These are phyloP conservation scores for Agelas oroides DNA, from an alignment of 37 sponge, comb jelly and placozoan genomes.

Conservation along the genomic window DNA sequence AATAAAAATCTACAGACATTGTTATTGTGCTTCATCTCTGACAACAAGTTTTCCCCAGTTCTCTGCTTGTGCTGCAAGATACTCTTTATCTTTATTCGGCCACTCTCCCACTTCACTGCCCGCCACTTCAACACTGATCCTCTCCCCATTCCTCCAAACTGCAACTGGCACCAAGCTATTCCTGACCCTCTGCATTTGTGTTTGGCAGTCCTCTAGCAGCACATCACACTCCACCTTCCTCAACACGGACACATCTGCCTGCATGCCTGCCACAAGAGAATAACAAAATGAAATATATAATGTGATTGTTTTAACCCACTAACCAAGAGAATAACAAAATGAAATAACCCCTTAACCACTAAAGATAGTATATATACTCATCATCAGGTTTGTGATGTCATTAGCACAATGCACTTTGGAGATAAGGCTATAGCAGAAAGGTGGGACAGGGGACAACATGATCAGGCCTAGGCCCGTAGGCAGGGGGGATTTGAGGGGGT, in stretches of 20 bases:
- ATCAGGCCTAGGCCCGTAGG: no score
- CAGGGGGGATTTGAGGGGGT: no score
- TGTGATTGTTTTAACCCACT: no score
- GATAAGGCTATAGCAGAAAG: no score
- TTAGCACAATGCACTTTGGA: no score
- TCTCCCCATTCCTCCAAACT: constrained; percentile 47
- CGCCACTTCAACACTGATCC: not conserved
- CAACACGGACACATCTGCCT: constrained; percentile 62
- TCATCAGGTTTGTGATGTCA: no score
- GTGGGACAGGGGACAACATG: no score
- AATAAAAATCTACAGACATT: no score
- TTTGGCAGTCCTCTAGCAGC: constrained; percentile 50
- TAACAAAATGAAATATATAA: no score
- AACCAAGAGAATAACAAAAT: no score
- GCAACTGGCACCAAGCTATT: constrained; percentile 34
- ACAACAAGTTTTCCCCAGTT: not conserved
- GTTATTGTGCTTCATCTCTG: not conserved
- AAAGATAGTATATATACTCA: no score
- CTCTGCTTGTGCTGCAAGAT: not conserved
- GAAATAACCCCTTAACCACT: no score
- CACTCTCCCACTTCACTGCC: not conserved
- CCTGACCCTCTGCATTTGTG: constrained; percentile 20
- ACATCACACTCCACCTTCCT: constrained; percentile 16
- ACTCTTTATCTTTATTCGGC: not conserved
- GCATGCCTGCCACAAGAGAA: constrained; percentile 9